A percentile compares a stretch with the other conserved stretches of the same genome.
These are phyloP conservation scores for Leucophenga varia DNA, from an alignment of 1,140 invertebrate genomes.

Conservation along the genomic window DNA sequence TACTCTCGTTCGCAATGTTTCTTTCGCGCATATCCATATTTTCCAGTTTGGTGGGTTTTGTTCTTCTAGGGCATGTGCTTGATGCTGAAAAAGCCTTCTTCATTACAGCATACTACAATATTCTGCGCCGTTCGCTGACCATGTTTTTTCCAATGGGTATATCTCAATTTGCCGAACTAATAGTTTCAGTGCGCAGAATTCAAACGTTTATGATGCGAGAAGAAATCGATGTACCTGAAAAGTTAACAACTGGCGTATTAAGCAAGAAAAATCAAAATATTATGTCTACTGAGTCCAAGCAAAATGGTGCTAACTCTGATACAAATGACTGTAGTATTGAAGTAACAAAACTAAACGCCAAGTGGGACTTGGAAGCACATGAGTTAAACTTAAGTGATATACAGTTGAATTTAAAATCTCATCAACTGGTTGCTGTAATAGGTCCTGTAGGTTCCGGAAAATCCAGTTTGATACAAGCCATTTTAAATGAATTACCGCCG, in stretches of 20 bases:
- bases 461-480: constrained; percentile 57
- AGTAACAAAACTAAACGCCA: constrained; percentile 23
- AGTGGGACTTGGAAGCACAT: constrained; percentile 26
- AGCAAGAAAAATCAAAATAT: background rate
- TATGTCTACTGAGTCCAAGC: background rate
- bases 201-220: constrained; percentile 71
- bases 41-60: constrained; percentile 73
- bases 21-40: constrained; percentile 77
- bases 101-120: constrained; percentile 72
- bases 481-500: constrained; percentile 47
- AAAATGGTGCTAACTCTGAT: background rate
- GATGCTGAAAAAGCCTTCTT: constrained; percentile 72
- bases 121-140: constrained; percentile 72
- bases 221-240: constrained; percentile 60
- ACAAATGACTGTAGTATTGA: too few relatives aligned
- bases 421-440: constrained; percentile 64
- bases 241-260: too few relatives aligned
- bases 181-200: constrained; percentile 68
- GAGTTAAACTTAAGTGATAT: constrained; percentile 34
- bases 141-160: constrained; percentile 71
- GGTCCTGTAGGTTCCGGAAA: constrained; percentile 69
- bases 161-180: constrained; percentile 67
- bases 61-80: constrained; percentile 63
- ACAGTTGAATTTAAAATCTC: constrained; percentile 33
- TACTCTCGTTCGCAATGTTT: constrained; percentile 74